Evolutionary conservation across 1,140 invertebrate genomes (phyloP), one percentile per base, ranked within the genome.

Genomic region (Portunus trituberculatus): DNA sequence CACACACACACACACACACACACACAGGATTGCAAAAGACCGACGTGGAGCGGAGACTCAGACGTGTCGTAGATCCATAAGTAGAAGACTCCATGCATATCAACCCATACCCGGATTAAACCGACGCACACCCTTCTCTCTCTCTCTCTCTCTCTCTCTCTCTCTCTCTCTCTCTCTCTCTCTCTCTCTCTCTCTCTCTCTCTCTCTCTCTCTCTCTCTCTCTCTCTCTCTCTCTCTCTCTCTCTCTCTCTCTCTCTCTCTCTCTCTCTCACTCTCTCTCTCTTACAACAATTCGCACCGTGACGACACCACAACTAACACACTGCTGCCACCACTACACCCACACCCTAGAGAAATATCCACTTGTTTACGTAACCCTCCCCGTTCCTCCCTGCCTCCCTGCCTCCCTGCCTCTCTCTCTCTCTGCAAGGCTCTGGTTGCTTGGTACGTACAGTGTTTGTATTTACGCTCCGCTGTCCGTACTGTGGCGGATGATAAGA

Each of bases 401-500:
- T 45, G 12, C 45, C 20, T 20, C 45, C n/a, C 29, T 88, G 0
- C 32, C 29, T 45, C 45, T 25, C 29, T 45, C 45, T 25, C 20
- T 20, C 45, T 86, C 29, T 88, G 0, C 32, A 16, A 31, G 67
- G 67, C 67, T 76, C 0, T n/a, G 25, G 25, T n/a, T 20, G 1
- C 67, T n/a, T n/a, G 20, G 12, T n/a, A 31, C 45, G 28, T 88
- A 32, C 86, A 8, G 29, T 46, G 31, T 88, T 88, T 88, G 86
- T 88, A 46, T 88, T 88, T 88, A 45, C 86, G 32, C 31, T 88
- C 32, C 29, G 32, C 29, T 88, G 86, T 88, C 31, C 10, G 86
- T 46, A 88, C 45, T 88, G 45, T 88, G 86, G 86, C n/a, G 29
- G 45, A 39, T 88, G 86, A 88, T 88, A 46, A 88, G 86, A 46